Base-by-base conservation (phyloP, 2,113 vertebrate genomes). In the Thunnus thynnus region DNA sequence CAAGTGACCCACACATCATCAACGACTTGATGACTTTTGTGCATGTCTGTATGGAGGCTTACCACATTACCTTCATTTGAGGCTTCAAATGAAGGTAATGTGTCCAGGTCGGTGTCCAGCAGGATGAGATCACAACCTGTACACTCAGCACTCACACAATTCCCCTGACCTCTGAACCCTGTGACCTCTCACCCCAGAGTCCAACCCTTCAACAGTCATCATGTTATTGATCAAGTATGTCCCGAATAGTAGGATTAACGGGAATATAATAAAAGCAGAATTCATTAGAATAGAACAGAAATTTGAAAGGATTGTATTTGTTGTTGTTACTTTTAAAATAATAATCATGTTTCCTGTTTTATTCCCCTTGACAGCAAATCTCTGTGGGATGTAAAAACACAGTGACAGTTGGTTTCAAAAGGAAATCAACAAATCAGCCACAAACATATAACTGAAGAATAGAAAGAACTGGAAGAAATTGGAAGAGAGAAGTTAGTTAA, bases 201-300 rank as follows among this genome's bases (percentile, higher is more conserved):
- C 11, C 66, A 47, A 30, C 72, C 52, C 18, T 69, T 44, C 66
- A 57, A 56, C 70, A 47, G 51, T 48, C 70, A 76, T 46, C 67
- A 47, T 46, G 1, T 66, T 89, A 81, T 88, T 78, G 85, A 91
- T 90, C 72, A 14, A 30, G 69, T 80, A 69, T 32, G 58, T 71
- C 80, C 47, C 13, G 4, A 73, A 80, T 79, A 84, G 67, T 63
- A 8, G 41, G 25, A 83, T 30, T 22, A 41, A 56, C 9, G 25
- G 22, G 16, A 27, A 44, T 2, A 16, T 18, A 62, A 50, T 7
- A 75, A 32, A 70, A 61, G 36, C 1, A 54, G 60, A 57, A 75
- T 2, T 46, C 48, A 64, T n/a, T 10, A n/a, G 20, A 65, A 41
- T 3, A 50, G 5, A 55, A 46, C 3, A 52, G 50, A 52, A 1